Evolutionary conservation across 23 tunicate genomes (phyloP).

Genomic region (Ascidia mentula): DNA sequence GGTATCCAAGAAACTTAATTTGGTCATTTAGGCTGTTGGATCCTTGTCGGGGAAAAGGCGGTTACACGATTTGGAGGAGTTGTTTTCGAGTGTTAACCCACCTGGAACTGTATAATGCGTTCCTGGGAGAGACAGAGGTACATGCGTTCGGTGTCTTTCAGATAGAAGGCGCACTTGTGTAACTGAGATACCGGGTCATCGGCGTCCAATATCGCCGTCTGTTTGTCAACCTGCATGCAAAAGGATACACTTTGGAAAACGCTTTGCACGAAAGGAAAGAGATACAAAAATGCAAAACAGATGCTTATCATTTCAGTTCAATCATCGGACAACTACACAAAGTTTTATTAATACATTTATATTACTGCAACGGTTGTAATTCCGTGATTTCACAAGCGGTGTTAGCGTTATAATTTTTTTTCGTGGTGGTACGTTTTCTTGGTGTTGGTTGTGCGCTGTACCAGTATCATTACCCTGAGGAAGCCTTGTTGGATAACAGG

Average conservation of each 20-base stretch:
- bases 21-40: not conserved
- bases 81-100: not conserved
- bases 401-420: too few relatives aligned
- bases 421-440: too few relatives aligned
- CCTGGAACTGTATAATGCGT: slow-evolving; percentile 92
- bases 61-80: not conserved
- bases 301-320: too few relatives aligned
- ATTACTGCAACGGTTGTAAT: too few relatives aligned
- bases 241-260: not conserved
- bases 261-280: too few relatives aligned
- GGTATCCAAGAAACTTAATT: not conserved
- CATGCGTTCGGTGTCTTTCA: slow-evolving; percentile 91
- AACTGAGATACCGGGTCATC: slow-evolving; percentile 96
- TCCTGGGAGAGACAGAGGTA: slow-evolving; percentile 87
- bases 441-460: too few relatives aligned
- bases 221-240: slow-evolving; percentile 78
- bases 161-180: slow-evolving; percentile 92
- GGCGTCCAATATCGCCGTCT: slow-evolving; percentile 86
- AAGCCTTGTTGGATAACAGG: too few relatives aligned
- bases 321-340: too few relatives aligned
- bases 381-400: too few relatives aligned
- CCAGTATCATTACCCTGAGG: too few relatives aligned
- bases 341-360: too few relatives aligned
- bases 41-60: not conserved
- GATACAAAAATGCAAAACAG: too few relatives aligned